Evolutionary conservation across 2,113 vertebrate species (phyloP).

Genomic region (Muntiacus reevesi): DNA sequence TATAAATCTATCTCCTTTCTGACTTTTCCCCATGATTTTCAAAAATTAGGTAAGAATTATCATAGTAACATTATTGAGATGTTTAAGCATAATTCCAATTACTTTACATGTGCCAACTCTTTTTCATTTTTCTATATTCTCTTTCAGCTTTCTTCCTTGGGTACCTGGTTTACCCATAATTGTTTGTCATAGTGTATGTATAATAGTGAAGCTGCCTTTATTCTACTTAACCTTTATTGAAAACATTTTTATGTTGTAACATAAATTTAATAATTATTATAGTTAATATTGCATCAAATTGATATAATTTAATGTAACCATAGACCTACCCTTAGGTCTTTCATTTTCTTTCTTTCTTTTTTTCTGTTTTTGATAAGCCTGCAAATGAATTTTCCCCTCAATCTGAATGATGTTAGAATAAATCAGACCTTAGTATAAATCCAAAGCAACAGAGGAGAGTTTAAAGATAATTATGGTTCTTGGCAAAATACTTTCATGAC

Average conservation of each 20-base stretch:
- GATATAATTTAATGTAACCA: background rate
- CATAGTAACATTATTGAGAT: background rate
- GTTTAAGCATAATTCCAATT: background rate
- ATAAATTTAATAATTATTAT: background rate
- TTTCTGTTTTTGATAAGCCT: slow-evolving; percentile 9
- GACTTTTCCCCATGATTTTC: background rate
- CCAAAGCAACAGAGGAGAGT: background rate
- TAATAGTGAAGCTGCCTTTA: background rate
- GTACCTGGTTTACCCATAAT: background rate
- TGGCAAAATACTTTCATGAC: slow-evolving; percentile 33
- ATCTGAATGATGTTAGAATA: slow-evolving; percentile 7
- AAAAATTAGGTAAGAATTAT: background rate
- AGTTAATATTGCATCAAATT: background rate
- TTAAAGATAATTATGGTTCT: slow-evolving; percentile 45
- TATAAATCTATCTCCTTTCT: background rate
- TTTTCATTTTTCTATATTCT: background rate
- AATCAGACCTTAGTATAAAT: background rate
- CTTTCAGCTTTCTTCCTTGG: background rate
- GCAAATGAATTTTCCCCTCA: background rate
- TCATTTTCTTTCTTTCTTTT: background rate
- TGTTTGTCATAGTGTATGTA: background rate
- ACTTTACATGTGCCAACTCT: background rate
- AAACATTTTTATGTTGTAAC: background rate
- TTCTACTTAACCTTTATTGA: background rate
- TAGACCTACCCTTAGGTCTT: background rate